Evolutionary conservation across 2,888 invertebrate species (phyloP).

Genomic region (Drosophila nr. perissopoda): DNA sequence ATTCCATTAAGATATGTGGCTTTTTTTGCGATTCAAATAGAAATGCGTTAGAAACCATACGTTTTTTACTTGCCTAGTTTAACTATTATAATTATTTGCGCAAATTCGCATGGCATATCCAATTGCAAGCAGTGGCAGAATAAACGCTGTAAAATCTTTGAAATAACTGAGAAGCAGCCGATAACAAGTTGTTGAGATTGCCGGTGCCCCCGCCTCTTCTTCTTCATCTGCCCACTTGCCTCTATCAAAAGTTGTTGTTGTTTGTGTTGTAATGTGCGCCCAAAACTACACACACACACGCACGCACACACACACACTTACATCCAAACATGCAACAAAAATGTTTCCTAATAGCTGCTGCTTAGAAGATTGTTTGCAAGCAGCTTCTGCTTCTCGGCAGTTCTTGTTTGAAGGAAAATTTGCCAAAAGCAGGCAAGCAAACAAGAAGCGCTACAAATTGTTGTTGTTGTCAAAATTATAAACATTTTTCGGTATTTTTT

Average conservation of each 20-base stretch:
- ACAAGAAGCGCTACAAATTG: conserved; percentile 56
- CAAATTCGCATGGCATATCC: conserved; percentile 54
- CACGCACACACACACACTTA: not conserved
- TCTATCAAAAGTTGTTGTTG: conserved; percentile 4
- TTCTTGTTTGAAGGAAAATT: conserved; percentile 65
- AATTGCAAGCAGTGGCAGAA: conserved; percentile 36
- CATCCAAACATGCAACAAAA: not conserved
- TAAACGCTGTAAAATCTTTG: conserved; percentile 27
- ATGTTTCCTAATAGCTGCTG: conserved; percentile 13
- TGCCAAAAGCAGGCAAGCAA: conserved; percentile 25
- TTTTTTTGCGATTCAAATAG: conserved; percentile 18
- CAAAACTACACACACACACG: conserved; percentile 23
- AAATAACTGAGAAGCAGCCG: conserved; percentile 33
- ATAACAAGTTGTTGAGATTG: conserved; percentile 59
- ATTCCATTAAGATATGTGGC: conserved; percentile 18
- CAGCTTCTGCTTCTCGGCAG: conserved; percentile 31
- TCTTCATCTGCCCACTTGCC: not conserved
- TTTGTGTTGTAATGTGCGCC: conserved; percentile 67
- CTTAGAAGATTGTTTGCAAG: conserved; percentile 56
- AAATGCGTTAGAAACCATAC: conserved; percentile 47
- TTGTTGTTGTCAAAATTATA: conserved; percentile 38
- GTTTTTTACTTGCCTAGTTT: conserved; percentile 52
- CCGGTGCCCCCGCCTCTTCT: not conserved
- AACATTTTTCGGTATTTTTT: conserved; percentile 31
- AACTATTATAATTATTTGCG: conserved; percentile 68